phyloP scores from a whole-genome alignment of 2,888 invertebrate genomes.

The Eledona agricola region DNA sequence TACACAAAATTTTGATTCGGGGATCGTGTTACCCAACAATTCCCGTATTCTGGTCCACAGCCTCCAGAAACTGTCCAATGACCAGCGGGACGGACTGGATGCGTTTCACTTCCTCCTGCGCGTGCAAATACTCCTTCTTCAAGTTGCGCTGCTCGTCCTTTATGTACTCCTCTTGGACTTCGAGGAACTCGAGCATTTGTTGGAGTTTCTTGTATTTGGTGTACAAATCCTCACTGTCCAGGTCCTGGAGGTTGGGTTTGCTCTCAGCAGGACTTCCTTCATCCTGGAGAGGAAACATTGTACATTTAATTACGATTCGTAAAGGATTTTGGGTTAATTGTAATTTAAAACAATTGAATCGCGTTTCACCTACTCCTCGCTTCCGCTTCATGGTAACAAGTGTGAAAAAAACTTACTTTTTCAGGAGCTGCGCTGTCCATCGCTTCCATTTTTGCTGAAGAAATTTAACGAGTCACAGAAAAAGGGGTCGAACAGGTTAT shows the following conservation, averaged over 20 bases:
- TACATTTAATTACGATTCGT: constrained; percentile 15
- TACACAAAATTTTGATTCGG: background rate
- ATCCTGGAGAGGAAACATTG: constrained; percentile 66
- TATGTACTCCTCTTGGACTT: constrained; percentile 99
- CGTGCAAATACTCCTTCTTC: constrained; percentile 98
- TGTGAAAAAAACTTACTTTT: constrained; percentile 67
- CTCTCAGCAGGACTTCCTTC: constrained; percentile 74
- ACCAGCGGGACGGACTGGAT: constrained; percentile 99
- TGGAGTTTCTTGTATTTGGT: constrained; percentile 98
- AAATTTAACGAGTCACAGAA: background rate
- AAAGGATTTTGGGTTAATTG: constrained; percentile 12
- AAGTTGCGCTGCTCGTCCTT: constrained; percentile 99
- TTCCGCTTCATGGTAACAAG: constrained; percentile 11
- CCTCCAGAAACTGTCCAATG: constrained; percentile 98
- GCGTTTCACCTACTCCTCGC: too few species aligned
- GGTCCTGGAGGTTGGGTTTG: constrained; percentile 78
- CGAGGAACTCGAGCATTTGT: constrained; percentile 94
- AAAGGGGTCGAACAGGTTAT: constrained; percentile 20
- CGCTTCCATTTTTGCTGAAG: constrained; percentile 78
- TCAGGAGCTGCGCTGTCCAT: constrained; percentile 82
- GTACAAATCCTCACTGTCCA: constrained; percentile 92
- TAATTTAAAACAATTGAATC: too few species aligned
- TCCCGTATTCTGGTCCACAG: constrained; percentile 99
- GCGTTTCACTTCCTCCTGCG: constrained; percentile 97
- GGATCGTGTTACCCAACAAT: constrained; percentile 73